Base-by-base conservation (phyloP, 2,888 invertebrate species). In the Acrobasis repandana region DNA sequence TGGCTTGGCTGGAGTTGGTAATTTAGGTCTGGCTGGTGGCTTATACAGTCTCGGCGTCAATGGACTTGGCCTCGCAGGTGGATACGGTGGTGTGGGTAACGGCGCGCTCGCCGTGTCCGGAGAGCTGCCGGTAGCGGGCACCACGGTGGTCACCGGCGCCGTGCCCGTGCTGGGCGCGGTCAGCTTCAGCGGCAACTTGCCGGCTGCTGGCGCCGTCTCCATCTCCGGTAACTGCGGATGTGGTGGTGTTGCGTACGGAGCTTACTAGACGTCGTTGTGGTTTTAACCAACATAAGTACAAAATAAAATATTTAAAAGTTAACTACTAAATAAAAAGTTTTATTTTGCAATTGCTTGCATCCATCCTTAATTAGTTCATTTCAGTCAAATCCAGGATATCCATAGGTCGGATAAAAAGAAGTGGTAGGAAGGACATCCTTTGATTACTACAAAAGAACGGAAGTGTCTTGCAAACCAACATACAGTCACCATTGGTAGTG, bases 81-180 rank as follows among this genome's bases (percentile, higher is more conserved):
- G 63, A 20, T 73, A 71, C 65, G 72, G 75, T 36, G 74, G 74
- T 58, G 62, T 49, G 18, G 76, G 74, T 16, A 60, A 64, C 56
- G 77, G 77, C 6, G 68, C 74, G 54, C 66, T 74, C 38, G 69
- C 66, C 1, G 71, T 75, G 14, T 67, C 62, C 16, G 80, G 77
- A 46, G 70, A 76, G 58, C 50, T 80, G 61, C 68, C 67, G 16
- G 73, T 74, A 10, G 64, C 63, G n/a, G 81, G 79, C 28, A 62
- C 65, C 58, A 75, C 79, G 16, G 54, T 64, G 15, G 70, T 81
- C 46, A 66, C 68, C 43, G 80, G 80, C 36, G 69, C 72, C 48
- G 74, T 80, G 14, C 79, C 79, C 9, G 73, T 79, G 43, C 57
- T 73, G 36, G 79, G 79, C 51, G 70, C 69, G 16, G 77, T 81